Evolutionary conservation across 1,140 invertebrate genomes (phyloP).

Genomic region (Solen grandis): DNA sequence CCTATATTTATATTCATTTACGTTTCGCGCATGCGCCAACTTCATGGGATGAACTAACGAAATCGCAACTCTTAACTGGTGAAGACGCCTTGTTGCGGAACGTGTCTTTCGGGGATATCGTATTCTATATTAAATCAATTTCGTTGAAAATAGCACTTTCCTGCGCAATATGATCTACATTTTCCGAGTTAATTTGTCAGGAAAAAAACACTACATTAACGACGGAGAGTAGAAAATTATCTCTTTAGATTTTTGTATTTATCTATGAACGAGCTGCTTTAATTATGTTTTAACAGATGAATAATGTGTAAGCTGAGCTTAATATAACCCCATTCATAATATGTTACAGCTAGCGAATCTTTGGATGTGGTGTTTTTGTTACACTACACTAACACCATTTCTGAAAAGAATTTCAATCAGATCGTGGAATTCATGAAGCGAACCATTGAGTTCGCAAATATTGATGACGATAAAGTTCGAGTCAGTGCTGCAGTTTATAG

Average conservation of each 20-base stretch:
- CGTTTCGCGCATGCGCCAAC: no score
- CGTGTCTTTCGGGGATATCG: no score
- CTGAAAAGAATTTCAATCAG: conserved; percentile 44
- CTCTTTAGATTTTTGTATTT: background rate
- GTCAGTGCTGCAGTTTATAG: conserved; percentile 69
- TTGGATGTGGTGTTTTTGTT: conserved; percentile 75
- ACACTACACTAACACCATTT: conserved; percentile 68
- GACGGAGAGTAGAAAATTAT: background rate
- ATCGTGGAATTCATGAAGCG: conserved; percentile 64
- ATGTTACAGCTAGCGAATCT: conserved; percentile 60
- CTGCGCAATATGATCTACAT: no score
- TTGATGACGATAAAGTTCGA: conserved; percentile 67
- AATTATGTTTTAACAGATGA: conserved; percentile 16
- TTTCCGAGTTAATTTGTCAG: no score
- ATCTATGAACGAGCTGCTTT: background rate
- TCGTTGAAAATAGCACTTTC: no score
- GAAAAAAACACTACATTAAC: no score
- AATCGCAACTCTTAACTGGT: no score
- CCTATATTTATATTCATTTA: no score
- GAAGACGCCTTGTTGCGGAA: no score
- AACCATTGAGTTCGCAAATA: conserved; percentile 60
- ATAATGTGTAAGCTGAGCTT: background rate
- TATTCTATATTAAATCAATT: no score
- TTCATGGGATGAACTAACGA: no score
- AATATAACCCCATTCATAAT: conserved; percentile 27